Conservation (phyloP, 2,113 vertebrate species). For the Balaenoptera acutorostrata region DNA sequence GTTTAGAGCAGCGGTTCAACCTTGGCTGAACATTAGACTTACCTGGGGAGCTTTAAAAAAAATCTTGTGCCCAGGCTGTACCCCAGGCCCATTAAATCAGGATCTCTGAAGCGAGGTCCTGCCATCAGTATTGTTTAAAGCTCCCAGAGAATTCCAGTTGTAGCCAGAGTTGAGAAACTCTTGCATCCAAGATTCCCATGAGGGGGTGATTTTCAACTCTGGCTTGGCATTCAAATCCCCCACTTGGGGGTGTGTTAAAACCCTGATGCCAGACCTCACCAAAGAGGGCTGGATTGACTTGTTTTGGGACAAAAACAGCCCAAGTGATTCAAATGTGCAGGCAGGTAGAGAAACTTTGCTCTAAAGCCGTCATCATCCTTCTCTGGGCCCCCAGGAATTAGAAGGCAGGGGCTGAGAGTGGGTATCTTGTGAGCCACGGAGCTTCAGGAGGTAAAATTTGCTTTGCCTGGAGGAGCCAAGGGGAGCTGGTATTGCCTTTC, state of each 20-base stretch:
- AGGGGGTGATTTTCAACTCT: not conserved
- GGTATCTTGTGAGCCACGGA: rapidly evolving
- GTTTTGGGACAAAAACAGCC: not conserved
- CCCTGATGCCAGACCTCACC: too few relatives aligned
- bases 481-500: not conserved
- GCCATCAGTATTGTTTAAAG: rapidly evolving
- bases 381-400: not conserved
- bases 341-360: not conserved
- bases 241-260: rapidly evolving
- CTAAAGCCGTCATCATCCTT: rapidly evolving
- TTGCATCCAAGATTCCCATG: rapidly evolving
- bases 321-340: not conserved
- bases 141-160: not conserved
- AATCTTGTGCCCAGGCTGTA: not conserved
- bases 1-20: rapidly evolving
- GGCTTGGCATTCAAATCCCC: not conserved
- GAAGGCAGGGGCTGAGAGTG: not conserved
- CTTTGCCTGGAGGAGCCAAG: not conserved
- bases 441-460: rapidly evolving
- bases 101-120: not conserved
- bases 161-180: not conserved
- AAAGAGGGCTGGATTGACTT: not conserved
- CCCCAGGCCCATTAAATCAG: rapidly evolving
- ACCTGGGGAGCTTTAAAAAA: not conserved
- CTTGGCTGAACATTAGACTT: not conserved